Evolutionary conservation across 2,113 vertebrate species (phyloP), one percentile per base, ranked within the genome.

Genomic region (Taxidea taxus): DNA sequence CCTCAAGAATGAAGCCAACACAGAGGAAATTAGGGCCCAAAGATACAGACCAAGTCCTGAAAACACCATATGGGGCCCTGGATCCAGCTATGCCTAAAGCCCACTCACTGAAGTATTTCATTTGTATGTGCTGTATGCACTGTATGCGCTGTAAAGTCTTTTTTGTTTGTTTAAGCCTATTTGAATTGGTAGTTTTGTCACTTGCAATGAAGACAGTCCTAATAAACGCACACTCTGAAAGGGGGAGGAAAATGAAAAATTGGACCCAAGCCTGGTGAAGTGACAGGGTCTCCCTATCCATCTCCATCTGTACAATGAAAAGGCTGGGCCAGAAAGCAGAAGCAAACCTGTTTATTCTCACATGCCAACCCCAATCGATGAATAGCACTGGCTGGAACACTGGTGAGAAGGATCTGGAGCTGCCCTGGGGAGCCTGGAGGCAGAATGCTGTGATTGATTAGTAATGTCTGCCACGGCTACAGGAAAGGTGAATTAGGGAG

Each of bases 71-170:
- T 1, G 21, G 29, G 44, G n/a, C 51, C 56, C 85, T 95, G 70
- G 96, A 94, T 82, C 62, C 64, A 88, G 51, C 49, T 27, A 54
- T 23, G 34, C 64, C 85, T 96, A 78, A 96, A 82, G 51, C 44
- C 29, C 87, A 18, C 3, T 4, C 23, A 39, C 29, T 31, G 18
- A 18, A 93, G 75, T 31, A 78, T 47, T 80, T 64, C 23, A 27
- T 83, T 80, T 68, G n/a, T 58, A 75, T 37, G 3, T 1, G 7
- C 37, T 60, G 47, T 10, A 75, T 37, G 3, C 1, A 7, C 37
- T 54, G 47, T 10, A 75, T 37, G 3, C 1, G 7, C 37, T 54
- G 60, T 10, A 10, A 49, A 60, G 56, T 58, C n/a, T 37, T 44
- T 78, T 31, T 34, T 31, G 6, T 80, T 58, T 56, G 16, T 84